Conservation (phyloP, 2,113 vertebrate genomes). For the Axis porcinus region DNA sequence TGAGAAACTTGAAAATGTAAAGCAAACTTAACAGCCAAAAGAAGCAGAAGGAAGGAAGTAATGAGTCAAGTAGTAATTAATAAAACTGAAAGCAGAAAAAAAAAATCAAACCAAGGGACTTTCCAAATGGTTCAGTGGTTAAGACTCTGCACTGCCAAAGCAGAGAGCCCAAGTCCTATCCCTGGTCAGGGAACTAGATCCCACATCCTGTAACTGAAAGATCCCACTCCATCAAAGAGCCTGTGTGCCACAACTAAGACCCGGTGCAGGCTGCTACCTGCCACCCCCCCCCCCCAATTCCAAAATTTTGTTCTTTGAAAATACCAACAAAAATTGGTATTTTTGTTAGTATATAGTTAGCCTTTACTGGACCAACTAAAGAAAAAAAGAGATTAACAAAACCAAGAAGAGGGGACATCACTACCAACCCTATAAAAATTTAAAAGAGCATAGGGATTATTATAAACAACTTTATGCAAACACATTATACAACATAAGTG, state of each 20-base stretch:
- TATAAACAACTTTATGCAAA: neutral
- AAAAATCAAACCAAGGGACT: neutral
- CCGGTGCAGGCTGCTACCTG: accelerated
- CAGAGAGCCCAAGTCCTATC: neutral
- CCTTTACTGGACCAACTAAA: neutral
- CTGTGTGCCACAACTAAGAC: neutral
- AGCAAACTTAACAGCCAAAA: neutral
- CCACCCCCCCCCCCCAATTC: accelerated
- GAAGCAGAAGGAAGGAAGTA: neutral
- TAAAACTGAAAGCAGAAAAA: neutral
- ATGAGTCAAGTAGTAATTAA: neutral
- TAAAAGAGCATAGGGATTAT: neutral
- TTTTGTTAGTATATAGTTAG: neutral
- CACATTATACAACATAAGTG: neutral
- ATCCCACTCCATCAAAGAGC: neutral
- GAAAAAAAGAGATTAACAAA: neutral
- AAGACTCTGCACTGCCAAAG: neutral
- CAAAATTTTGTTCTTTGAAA: neutral
- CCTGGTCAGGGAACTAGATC: neutral
- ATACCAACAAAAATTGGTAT: neutral
- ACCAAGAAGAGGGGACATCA: neutral
- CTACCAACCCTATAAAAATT: neutral
- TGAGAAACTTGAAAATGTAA: neutral
- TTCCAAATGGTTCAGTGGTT: neutral
- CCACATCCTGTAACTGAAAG: neutral